Conservation (phyloP, 2,113 vertebrate species). For the Microtus oregoni region DNA sequence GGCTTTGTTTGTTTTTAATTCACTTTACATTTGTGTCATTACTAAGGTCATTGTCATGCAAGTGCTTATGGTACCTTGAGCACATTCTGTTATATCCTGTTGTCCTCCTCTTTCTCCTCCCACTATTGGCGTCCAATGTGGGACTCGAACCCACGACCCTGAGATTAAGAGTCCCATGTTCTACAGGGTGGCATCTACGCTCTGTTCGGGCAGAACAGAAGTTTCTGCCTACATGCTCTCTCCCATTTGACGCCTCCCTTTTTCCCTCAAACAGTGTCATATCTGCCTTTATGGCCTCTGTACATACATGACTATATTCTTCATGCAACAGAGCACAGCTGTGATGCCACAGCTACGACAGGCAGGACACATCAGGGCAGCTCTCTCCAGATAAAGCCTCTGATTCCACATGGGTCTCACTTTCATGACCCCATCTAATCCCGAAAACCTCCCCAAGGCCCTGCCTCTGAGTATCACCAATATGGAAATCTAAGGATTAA, state of each 20-base stretch:
- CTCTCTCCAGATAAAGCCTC: not conserved
- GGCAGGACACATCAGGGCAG: no score
- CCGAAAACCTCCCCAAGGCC: not conserved
- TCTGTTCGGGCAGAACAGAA: no score
- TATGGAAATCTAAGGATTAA: not conserved
- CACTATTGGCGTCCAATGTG: no score
- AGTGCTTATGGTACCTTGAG: not conserved
- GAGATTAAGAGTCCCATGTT: no score
- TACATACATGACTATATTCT: no score
- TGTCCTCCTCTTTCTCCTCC: no score
- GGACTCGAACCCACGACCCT: no score
- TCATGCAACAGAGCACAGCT: no score
- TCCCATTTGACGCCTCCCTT: not conserved
- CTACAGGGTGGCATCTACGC: no score
- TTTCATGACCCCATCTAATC: not conserved
- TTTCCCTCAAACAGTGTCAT: not conserved
- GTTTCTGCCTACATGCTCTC: not conserved
- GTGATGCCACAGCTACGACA: not conserved
- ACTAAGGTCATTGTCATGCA: not conserved
- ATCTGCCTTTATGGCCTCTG: not conserved
- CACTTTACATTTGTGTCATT: not conserved
- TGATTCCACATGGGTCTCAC: not conserved
- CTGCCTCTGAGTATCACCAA: not conserved
- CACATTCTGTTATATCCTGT: no score
- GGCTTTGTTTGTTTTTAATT: not conserved